These are phyloP conservation scores for Arothron firmamentum DNA, from an alignment of 2,113 vertebrate species.

Conservation along the genomic window DNA sequence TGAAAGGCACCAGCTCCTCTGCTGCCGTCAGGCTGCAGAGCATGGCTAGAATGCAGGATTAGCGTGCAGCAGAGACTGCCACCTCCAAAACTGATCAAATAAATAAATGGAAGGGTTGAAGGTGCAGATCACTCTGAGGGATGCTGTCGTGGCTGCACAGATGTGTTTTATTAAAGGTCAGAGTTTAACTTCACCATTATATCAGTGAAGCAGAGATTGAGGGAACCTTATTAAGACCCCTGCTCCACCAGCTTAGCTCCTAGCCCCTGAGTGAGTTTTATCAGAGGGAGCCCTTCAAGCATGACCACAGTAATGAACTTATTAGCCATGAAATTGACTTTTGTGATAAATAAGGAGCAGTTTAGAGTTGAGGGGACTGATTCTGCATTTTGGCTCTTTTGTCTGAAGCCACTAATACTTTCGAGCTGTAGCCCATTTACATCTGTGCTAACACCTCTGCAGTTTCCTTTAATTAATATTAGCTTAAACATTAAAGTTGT, in stretches of 20 bases:
- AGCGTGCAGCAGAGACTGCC: conserved; percentile 65
- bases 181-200: conserved; percentile 32
- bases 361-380: conserved; percentile 49
- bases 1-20: conserved; percentile 37
- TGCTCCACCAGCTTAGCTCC: conserved; percentile 50
- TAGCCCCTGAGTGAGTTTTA: conserved; percentile 68
- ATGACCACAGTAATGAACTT: conserved; percentile 73
- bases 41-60: conserved; percentile 66
- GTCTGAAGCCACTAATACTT: conserved; percentile 64
- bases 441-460: not conserved
- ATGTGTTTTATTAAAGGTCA: conserved; percentile 21
- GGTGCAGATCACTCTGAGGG: conserved; percentile 17
- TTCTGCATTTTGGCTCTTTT: conserved; percentile 52
- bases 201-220: conserved; percentile 33
- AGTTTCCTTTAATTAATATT: not conserved
- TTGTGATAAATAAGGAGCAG: conserved; percentile 62
- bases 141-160: conserved; percentile 5
- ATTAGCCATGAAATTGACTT: conserved; percentile 79
- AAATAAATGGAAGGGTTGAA: conserved; percentile 60
- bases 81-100: conserved; percentile 48
- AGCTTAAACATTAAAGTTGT: no score
- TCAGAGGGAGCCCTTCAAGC: conserved; percentile 58
- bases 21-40: conserved; percentile 53
- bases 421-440: conserved; percentile 16
- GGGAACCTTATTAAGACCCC: conserved; percentile 57